Conservation (phyloP, 2,888 invertebrate species). For the Trichopoda pennipes region DNA sequence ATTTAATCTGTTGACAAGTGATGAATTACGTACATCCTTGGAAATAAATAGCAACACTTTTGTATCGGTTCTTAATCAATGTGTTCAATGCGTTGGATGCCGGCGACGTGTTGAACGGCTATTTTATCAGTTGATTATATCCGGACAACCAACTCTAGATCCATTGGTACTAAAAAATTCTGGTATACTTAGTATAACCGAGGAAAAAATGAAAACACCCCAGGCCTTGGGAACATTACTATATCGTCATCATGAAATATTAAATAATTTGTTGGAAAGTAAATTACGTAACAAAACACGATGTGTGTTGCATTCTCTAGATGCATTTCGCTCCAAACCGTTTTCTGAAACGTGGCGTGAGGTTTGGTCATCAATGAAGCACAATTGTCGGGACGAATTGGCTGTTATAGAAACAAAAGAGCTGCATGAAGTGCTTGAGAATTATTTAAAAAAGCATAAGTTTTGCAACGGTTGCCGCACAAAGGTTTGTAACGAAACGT, state of each 20-base stretch:
- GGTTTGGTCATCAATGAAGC: slow-evolving; percentile 92
- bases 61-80: slow-evolving; percentile 91
- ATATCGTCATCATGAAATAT: slow-evolving; percentile 91
- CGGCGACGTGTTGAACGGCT: slow-evolving; percentile 94
- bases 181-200: slow-evolving; percentile 89
- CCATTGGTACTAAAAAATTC: slow-evolving; percentile 89
- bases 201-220: slow-evolving; percentile 89
- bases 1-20: slow-evolving; percentile 88
- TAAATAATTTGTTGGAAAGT: slow-evolving; percentile 89
- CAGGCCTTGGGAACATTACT: slow-evolving; percentile 91
- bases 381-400: slow-evolving; percentile 90
- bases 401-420: slow-evolving; percentile 93
- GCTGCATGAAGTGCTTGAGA: slow-evolving; percentile 92
- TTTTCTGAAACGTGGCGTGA: slow-evolving; percentile 89
- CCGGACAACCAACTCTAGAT: slow-evolving; percentile 92
- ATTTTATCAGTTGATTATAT: slow-evolving; percentile 91
- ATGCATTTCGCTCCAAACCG: slow-evolving; percentile 90
- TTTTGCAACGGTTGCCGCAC: slow-evolving; percentile 97
- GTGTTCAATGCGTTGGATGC: slow-evolving; percentile 97
- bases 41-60: slow-evolving; percentile 92
- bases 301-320: slow-evolving; percentile 93
- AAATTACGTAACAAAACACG: slow-evolving; percentile 94
- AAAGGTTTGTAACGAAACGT: slow-evolving; percentile 84
- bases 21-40: slow-evolving; percentile 90
- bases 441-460: slow-evolving; percentile 94